These are phyloP conservation scores for Ylistrum balloti DNA, from an alignment of 1,140 invertebrate species.

Conservation along the genomic window DNA sequence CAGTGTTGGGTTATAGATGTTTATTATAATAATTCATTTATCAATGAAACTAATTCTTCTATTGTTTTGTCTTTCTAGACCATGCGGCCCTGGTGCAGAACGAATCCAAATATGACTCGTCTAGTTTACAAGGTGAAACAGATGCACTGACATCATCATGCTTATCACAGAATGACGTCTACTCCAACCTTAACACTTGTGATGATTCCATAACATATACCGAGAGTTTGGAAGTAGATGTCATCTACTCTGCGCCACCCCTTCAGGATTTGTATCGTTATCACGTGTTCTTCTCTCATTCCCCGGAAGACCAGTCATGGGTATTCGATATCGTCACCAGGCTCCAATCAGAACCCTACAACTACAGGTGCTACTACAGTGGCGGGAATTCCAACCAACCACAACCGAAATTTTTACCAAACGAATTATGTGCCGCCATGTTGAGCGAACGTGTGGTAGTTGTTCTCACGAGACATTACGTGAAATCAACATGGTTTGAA, in stretches of 20 bases:
- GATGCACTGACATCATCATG: not conserved
- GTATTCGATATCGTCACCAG: constrained; percentile 71
- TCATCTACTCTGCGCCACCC: constrained; percentile 67
- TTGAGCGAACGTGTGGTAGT: constrained; percentile 78
- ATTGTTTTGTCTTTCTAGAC: not conserved
- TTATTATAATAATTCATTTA: no score
- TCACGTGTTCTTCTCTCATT: constrained; percentile 78
- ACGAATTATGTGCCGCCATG: constrained; percentile 76
- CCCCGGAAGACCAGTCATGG: constrained; percentile 73
- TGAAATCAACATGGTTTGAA: constrained; percentile 71
- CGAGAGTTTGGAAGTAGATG: constrained; percentile 61
- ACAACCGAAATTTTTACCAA: constrained; percentile 68
- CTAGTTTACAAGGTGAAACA: not conserved
- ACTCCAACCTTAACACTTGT: not conserved
- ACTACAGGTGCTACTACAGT: constrained; percentile 73
- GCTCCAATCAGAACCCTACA: constrained; percentile 72
- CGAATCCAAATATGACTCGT: constrained; percentile 20
- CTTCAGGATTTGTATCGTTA: constrained; percentile 76
- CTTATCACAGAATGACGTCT: not conserved
- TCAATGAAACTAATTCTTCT: not conserved
- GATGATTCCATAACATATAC: constrained; percentile 56
- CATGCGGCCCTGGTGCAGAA: constrained; percentile 14
- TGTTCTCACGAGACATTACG: constrained; percentile 73
- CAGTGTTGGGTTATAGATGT: no score
- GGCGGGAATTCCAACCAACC: constrained; percentile 57